Conservation (phyloP, 2,113 vertebrate species). For the Dermatemys mawii region DNA sequence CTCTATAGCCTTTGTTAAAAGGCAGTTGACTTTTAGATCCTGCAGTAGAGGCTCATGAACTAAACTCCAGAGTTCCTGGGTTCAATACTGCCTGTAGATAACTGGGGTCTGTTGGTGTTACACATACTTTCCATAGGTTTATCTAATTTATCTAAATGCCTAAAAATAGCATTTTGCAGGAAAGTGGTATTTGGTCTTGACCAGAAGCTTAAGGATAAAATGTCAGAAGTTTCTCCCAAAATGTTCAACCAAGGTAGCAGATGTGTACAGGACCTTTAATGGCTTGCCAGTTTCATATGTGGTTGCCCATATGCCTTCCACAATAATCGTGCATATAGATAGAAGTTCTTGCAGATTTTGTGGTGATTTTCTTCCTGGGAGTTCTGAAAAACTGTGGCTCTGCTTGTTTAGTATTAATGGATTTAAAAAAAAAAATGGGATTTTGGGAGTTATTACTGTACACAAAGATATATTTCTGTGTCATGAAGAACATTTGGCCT, state of each 20-base stretch:
- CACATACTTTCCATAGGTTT: not conserved
- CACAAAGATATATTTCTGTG: not conserved
- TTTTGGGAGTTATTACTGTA: not conserved
- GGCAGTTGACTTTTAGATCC: too few relatives aligned
- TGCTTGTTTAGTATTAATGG: not conserved
- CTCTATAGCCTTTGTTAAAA: too few relatives aligned
- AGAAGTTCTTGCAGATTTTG: not conserved
- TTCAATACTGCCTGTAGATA: too few relatives aligned
- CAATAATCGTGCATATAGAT: slow-evolving; percentile 11
- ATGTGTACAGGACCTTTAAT: not conserved
- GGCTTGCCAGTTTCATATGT: not conserved
- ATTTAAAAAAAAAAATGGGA: too few relatives aligned
- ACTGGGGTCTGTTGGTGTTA: too few relatives aligned
- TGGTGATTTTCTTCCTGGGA: not conserved
- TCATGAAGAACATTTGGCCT: not conserved
- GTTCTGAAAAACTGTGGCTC: not conserved
- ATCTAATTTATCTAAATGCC: slow-evolving; percentile 9
- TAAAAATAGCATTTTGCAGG: not conserved
- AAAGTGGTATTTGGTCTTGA: not conserved
- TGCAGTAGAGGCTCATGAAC: too few relatives aligned
- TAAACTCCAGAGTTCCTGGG: too few relatives aligned
- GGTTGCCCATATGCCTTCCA: slow-evolving; percentile 17
- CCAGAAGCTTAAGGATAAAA: not conserved
- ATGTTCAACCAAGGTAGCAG: not conserved
- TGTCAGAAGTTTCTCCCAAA: slow-evolving; percentile 20